A percentile compares a stretch with the other conserved stretches of the same genome.
These are phyloP conservation scores for Agapostemon virescens DNA, from an alignment of 2,888 invertebrate genomes.

Conservation along the genomic window DNA sequence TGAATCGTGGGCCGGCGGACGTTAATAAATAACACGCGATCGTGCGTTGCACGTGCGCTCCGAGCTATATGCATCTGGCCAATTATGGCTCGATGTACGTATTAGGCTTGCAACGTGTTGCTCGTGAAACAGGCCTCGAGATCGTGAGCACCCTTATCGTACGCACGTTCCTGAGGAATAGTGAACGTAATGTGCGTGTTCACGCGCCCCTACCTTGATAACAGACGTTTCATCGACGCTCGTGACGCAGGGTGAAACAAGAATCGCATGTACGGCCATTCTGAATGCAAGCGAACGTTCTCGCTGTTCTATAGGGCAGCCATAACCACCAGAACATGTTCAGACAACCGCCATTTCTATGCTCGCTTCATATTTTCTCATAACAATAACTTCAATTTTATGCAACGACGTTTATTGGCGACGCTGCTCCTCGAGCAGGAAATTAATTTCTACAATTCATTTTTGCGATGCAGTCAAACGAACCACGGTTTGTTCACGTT, in stretches of 20 bases:
- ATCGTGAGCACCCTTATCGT: slow-evolving; percentile 60
- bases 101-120: slow-evolving; percentile 61
- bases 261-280: slow-evolving; percentile 24
- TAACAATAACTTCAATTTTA: neutral
- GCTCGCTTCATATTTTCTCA: neutral
- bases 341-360: neutral
- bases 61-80: slow-evolving; percentile 50
- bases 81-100: slow-evolving; percentile 51
- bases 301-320: neutral
- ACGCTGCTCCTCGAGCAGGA: neutral
- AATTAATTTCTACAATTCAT: no score
- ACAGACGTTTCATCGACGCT: slow-evolving; percentile 43
- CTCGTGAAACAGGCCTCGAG: slow-evolving; percentile 54
- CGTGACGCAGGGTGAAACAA: slow-evolving; percentile 38
- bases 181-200: slow-evolving; percentile 65
- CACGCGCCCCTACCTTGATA: slow-evolving; percentile 61
- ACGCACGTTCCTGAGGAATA: slow-evolving; percentile 59
- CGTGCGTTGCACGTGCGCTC: slow-evolving; percentile 41
- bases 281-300: slow-evolving; percentile 10
- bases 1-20: slow-evolving; percentile 24
- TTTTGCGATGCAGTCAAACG: neutral
- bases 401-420: no score
- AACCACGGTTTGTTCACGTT: neutral
- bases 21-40: slow-evolving; percentile 60
- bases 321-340: neutral